A percentile compares a stretch with the other conserved stretches of the same genome.
Conservation (phyloP, 2,113 vertebrate species). For the Psettodes erumei region DNA sequence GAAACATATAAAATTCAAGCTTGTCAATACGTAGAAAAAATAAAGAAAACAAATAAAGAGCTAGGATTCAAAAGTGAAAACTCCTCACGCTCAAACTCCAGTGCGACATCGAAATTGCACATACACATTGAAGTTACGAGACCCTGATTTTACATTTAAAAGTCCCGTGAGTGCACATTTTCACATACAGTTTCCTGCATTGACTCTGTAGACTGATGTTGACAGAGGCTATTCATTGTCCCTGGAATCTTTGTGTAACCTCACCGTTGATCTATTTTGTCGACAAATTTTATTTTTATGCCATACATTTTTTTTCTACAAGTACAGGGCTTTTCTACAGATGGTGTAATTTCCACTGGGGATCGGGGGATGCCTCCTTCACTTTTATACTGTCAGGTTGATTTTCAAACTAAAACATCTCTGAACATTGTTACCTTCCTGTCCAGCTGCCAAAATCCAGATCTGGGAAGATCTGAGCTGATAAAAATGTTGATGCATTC, state of each 20-base stretch:
- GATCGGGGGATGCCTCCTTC: not conserved
- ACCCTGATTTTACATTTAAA: not conserved
- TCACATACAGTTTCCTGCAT: not conserved
- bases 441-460: not conserved
- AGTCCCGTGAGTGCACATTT: not conserved
- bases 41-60: not conserved
- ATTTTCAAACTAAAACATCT: not conserved
- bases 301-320: not conserved
- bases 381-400: not conserved
- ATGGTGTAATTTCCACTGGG: not conserved
- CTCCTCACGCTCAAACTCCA: not conserved
- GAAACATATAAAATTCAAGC: not conserved
- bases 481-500: not conserved
- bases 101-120: not conserved
- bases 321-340: not conserved
- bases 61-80: conserved; percentile 1
- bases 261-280: not conserved
- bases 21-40: conserved; percentile 3
- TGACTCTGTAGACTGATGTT: not conserved
- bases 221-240: not conserved
- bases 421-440: not conserved
- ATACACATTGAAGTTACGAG: not conserved
- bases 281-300: not conserved
- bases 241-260: not conserved
- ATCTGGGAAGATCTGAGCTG: not conserved